phyloP scores from a whole-genome alignment of 2,888 invertebrate genomes.

The Phaonia tiefii region DNA sequence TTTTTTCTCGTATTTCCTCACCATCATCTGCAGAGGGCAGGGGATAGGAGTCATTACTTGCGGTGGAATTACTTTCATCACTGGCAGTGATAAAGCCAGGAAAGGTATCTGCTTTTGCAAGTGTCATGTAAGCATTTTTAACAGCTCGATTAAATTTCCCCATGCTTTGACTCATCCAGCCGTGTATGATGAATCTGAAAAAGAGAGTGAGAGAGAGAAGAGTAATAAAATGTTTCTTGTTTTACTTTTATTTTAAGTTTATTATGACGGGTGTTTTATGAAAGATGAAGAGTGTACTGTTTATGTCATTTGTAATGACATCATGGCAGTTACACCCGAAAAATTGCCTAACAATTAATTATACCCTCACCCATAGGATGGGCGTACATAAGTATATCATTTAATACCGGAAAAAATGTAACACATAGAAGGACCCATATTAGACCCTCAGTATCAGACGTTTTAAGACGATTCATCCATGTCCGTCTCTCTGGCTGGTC shows the following conservation, averaged over 20 bases:
- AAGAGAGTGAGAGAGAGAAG: conserved; percentile 51
- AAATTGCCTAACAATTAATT: no score
- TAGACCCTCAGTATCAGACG: no score
- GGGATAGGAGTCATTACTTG: conserved; percentile 46
- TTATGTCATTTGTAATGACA: no score
- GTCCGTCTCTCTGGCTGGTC: no score
- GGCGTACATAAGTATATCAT: no score
- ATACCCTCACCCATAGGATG: no score
- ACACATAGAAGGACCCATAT: no score
- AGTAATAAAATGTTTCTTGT: background rate
- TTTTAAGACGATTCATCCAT: no score
- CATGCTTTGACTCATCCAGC: conserved; percentile 79
- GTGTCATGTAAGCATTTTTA: conserved; percentile 77
- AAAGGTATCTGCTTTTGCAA: conserved; percentile 65
- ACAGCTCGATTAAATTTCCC: conserved; percentile 77
- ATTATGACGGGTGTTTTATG: no score
- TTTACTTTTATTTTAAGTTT: no score
- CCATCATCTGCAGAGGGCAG: background rate
- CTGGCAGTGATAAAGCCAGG: background rate
- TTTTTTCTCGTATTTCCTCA: background rate
- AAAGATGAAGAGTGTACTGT: background rate
- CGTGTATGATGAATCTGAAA: conserved; percentile 78
- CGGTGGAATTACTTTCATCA: conserved; percentile 40
- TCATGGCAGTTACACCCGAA: no score
- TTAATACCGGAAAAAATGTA: no score